phyloP scores from a whole-genome alignment of 2,888 invertebrate species.

The Heliconius ismenius region DNA sequence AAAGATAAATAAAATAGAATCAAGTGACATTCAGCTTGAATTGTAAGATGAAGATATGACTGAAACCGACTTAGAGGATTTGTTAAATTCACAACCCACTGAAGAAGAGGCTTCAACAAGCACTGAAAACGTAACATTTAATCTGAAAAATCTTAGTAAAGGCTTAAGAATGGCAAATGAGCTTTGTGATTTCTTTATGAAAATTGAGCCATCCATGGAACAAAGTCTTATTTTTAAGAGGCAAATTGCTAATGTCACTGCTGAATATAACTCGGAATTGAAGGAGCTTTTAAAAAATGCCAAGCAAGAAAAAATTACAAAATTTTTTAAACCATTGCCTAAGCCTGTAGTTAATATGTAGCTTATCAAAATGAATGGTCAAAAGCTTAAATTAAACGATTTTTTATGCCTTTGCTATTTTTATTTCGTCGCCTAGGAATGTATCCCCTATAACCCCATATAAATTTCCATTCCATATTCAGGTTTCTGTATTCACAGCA shows the following conservation, averaged over 20 bases:
- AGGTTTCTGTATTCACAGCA: no score
- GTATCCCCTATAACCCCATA: no score
- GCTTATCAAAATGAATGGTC: background rate
- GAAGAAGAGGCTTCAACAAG: background rate
- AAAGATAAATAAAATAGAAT: background rate
- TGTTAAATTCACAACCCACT: background rate
- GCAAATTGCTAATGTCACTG: background rate
- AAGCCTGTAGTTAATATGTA: background rate
- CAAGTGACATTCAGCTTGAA: background rate
- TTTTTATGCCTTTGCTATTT: no score
- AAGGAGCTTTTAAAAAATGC: constrained; percentile 2
- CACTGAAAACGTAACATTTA: background rate
- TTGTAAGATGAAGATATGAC: background rate
- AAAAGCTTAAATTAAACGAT: no score
- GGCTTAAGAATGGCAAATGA: constrained; percentile 9
- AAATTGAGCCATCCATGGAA: background rate
- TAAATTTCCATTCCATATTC: no score
- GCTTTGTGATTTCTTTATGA: constrained; percentile 12
- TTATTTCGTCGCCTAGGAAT: no score
- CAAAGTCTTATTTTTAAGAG: background rate
- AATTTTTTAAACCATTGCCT: constrained; percentile 10
- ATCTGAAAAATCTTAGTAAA: background rate
- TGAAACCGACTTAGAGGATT: background rate
- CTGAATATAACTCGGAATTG: background rate
- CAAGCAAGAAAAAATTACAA: background rate